Percentiles rank a stretch among this genome's conserved stretches.
phyloP scores from a whole-genome alignment of 2,113 vertebrate genomes.

The Galemys pyrenaicus region DNA sequence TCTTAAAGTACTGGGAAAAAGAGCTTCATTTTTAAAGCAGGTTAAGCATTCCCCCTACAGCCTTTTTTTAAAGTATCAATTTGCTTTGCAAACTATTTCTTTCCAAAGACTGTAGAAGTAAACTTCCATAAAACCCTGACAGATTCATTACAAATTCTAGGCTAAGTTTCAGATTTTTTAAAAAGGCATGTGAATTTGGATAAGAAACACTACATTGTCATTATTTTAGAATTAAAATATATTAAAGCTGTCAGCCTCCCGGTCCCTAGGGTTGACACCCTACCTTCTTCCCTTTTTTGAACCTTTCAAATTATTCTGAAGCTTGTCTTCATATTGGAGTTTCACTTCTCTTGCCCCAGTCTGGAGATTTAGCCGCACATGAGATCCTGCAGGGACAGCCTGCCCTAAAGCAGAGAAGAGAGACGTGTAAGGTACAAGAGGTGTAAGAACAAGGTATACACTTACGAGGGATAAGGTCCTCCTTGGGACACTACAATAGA shows the following conservation, averaged over 20 bases:
- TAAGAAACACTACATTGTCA: constrained; percentile 2
- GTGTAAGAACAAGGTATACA: too few species aligned
- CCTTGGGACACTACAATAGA: not conserved
- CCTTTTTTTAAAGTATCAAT: constrained; percentile 63
- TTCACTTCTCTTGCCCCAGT: constrained; percentile 93
- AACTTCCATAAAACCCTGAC: constrained; percentile 40
- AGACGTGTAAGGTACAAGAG: not conserved
- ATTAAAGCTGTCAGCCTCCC: not conserved
- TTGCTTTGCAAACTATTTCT: constrained; percentile 70
- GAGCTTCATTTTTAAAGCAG: constrained; percentile 73
- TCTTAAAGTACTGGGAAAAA: constrained; percentile 72
- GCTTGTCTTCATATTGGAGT: constrained; percentile 81
- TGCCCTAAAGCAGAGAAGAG: constrained; percentile 86
- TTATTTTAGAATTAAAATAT: constrained; percentile 52
- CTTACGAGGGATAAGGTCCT: not conserved
- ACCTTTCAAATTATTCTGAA: constrained; percentile 78
- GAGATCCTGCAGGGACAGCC: constrained; percentile 92
- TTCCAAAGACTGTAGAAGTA: constrained; percentile 55
- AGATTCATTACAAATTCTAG: constrained; percentile 68
- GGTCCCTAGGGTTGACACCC: not conserved
- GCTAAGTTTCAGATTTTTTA: constrained; percentile 21
- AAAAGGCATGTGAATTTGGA: constrained; percentile 19
- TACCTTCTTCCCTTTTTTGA: constrained; percentile 88
- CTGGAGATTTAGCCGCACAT: constrained; percentile 94
- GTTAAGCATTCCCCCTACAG: constrained; percentile 71